phyloP scores from a whole-genome alignment of 2,888 invertebrate genomes.

The Marronus borbonicus region DNA sequence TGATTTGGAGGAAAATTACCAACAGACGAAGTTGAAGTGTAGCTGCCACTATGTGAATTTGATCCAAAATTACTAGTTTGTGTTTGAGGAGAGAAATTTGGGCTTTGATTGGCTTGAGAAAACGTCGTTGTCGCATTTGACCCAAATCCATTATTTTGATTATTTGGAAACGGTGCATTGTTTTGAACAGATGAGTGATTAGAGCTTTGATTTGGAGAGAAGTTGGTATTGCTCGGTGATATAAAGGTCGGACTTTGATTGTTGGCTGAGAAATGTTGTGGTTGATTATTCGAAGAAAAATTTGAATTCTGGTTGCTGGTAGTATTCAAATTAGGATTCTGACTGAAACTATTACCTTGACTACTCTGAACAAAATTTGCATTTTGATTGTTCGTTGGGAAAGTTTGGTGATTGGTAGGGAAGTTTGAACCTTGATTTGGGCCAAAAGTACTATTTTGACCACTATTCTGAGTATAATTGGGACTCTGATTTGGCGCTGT shows the following conservation, averaged over 20 bases:
- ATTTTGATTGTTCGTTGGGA: slow-evolving; percentile 34
- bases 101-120: slow-evolving; percentile 23
- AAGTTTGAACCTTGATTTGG: slow-evolving; percentile 49
- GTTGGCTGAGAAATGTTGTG: not conserved
- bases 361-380: slow-evolving; percentile 43
- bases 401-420: slow-evolving; percentile 36
- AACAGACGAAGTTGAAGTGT: slow-evolving; percentile 14
- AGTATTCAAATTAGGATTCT: slow-evolving; percentile 1
- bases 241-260: slow-evolving; percentile 25
- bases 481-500: slow-evolving; percentile 19
- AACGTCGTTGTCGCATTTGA: not conserved
- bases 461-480: slow-evolving; percentile 2
- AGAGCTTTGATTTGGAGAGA: slow-evolving; percentile 29
- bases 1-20: slow-evolving; percentile 44
- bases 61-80: slow-evolving; percentile 33
- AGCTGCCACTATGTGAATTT: slow-evolving; percentile 17
- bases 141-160: slow-evolving; percentile 24
- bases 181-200: slow-evolving; percentile 21
- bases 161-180: slow-evolving; percentile 17
- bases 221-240: slow-evolving; percentile 6
- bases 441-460: not conserved
- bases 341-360: slow-evolving; percentile 22
- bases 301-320: slow-evolving; percentile 25
- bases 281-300: slow-evolving; percentile 24
- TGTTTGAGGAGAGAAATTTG: slow-evolving; percentile 26